Percentiles rank a stretch among this genome's conserved stretches.
These are phyloP conservation scores for Myotis lucifugus DNA, from an alignment of 2,113 vertebrate species.

Conservation along the genomic window DNA sequence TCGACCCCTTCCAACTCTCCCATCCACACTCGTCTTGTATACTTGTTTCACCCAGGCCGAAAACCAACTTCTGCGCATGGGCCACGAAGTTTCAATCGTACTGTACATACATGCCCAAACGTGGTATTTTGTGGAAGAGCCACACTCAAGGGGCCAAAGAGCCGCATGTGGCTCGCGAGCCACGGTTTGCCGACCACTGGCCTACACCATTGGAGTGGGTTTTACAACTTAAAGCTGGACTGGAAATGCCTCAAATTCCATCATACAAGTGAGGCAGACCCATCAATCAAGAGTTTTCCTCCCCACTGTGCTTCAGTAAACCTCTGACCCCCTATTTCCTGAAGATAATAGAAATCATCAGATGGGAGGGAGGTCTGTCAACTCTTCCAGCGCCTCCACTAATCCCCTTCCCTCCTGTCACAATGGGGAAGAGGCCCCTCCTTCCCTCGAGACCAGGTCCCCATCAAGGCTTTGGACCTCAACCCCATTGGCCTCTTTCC, in stretches of 20 bases:
- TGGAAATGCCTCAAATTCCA: background rate
- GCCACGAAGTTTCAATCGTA: too few species aligned
- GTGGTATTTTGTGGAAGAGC: too few species aligned
- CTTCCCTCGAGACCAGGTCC: background rate
- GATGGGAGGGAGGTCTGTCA: background rate
- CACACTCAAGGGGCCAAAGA: too few species aligned
- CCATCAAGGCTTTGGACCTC: background rate
- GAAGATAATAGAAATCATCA: background rate
- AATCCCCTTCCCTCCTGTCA: too few species aligned
- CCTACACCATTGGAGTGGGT: rapidly evolving
- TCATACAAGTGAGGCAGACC: background rate
- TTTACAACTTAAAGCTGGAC: background rate
- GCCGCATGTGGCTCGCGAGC: too few species aligned
- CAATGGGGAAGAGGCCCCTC: background rate
- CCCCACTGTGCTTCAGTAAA: background rate
- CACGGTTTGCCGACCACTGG: too few species aligned
- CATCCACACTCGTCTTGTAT: too few species aligned
- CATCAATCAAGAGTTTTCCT: background rate
- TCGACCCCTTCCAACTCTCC: too few species aligned
- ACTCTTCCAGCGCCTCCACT: background rate
- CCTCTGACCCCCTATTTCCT: background rate
- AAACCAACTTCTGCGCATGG: too few species aligned
- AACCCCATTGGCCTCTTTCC: background rate
- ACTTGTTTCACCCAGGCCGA: too few species aligned
- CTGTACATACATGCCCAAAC: too few species aligned